Base-by-base conservation (phyloP, 2,888 invertebrate species). In the Poecilobothrus nobilitatus region DNA sequence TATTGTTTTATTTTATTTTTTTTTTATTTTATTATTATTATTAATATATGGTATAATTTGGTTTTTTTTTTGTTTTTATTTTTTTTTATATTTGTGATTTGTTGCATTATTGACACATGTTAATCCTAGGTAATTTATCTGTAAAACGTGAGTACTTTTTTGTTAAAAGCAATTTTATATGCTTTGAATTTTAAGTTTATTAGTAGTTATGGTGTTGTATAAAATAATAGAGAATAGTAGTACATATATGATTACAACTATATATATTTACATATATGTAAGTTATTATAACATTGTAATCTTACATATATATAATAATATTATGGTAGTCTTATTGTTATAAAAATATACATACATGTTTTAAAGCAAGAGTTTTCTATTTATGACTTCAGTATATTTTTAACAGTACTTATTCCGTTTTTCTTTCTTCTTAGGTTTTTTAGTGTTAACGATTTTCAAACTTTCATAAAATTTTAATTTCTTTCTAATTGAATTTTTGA, bases 51-150 rank as follows among this genome's bases (percentile, higher is more conserved):
- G 6, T 53, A 18, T 53, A 53, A 18, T 53, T 18, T 53, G 2
- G 9, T 53, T 53, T 53, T 53, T n/a, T 53, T 18, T 53, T 18
- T 53, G 12, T 53, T 37, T 37, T 37, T 37, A 8, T 37, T 37
- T 4, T 53, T 53, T 18, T 53, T 53, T 6, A 18, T 53, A 53
- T 53, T 53, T 53, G 53, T 53, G 15, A 53, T 53, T 53, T 53
- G 53, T 53, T 53, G 53, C 53, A 53, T 53, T 53, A 53, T 53
- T 53, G 53, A 53, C 53, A 53, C 18, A 53, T 53, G 53, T 53
- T 53, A 53, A 53, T 53, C 53, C 18, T 53, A 53, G 53, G 53
- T 53, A 53, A 53, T 53, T 53, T 53, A 53, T 53, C 53, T 53
- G 18, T 53, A n/a, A 53, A 53, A 53, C 53, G 53, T 53, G 53